Evolutionary conservation across 2,113 vertebrate species (phyloP), one percentile per base, ranked within the genome.

Genomic region (Calypte anna): DNA sequence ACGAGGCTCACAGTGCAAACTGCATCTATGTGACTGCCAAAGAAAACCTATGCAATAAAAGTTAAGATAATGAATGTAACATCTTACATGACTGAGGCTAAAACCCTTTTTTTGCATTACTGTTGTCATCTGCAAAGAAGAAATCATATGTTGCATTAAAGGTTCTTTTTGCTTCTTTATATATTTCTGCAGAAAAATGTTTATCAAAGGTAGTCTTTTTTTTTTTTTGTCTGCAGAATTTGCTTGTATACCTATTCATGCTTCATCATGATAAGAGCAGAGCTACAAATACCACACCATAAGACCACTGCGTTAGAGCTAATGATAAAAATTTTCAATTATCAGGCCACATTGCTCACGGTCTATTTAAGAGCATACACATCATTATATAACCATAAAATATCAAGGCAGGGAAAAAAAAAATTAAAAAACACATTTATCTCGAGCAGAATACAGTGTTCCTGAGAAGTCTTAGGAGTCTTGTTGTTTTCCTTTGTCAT

Each of bases 281-380:
- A 87, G 61, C 21, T 64, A 14, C 38, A 48, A 76, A 86, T 59
- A 40, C 6, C 14, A 43, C 23, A 75, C 17, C 13, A 31, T 77
- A 69, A 77, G 10, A 24, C 46, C 21, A n/a, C 10, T 61, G 12
- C 48, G 79, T 72, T 86, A 64, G 44, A 61, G 33, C 63, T 83
- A 90, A 82, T 63, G 46, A 43, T 51, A 33, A 43, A 81, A 50
- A 12, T 5, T 62, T 91, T 36, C 8, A 61, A 3, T 92, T 82
- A 57, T 48, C 43, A 67, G 23, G 12, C 24, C 12, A 31, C 25
- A 23, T 88, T 93, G 14, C 55, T 92, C 5, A 38, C 80, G 68
- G 43, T 64, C 48, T 88, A 21, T 91, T 88, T 84, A 91, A 79
- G 46, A 93, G 46, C 19, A 64, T 81, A 74, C 48, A 8, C 25